Percentiles rank a stretch among this genome's conserved stretches.
These are phyloP conservation scores for Taenioides sp. DNA, from an alignment of 2,797 vertebrate species.

Conservation along the genomic window DNA sequence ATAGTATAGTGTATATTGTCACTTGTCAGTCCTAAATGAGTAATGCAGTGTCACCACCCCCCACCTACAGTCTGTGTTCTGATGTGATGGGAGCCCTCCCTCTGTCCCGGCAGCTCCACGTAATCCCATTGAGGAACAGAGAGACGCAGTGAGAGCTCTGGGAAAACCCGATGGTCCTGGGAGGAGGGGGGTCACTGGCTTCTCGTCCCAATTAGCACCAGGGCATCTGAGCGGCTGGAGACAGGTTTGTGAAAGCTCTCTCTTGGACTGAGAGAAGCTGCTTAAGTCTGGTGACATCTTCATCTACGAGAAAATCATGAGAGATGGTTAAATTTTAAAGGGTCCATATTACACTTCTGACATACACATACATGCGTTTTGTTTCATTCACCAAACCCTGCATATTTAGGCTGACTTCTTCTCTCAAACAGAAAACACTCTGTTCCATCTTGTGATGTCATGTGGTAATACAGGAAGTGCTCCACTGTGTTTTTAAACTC, in stretches of 20 bases:
- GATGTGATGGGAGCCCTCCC: constrained; percentile 77
- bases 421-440: too few relatives aligned
- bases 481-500: too few relatives aligned
- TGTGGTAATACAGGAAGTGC: too few relatives aligned
- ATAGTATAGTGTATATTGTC: background rate
- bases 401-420: too few relatives aligned
- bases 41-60: constrained; percentile 18
- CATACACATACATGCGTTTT: too few relatives aligned
- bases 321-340: background rate
- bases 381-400: too few relatives aligned
- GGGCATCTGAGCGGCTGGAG: constrained; percentile 66
- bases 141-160: constrained; percentile 78
- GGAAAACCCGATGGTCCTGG: constrained; percentile 70
- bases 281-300: constrained; percentile 32
- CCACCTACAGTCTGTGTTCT: constrained; percentile 67
- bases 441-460: too few relatives aligned
- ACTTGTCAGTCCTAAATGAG: background rate
- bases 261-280: constrained; percentile 31
- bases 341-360: too few relatives aligned
- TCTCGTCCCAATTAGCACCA: constrained; percentile 82
- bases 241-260: constrained; percentile 45
- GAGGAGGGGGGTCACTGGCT: constrained; percentile 42
- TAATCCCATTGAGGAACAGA: constrained; percentile 84
- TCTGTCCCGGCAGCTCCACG: constrained; percentile 56
- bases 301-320: constrained; percentile 4